A percentile compares a stretch with the other conserved stretches of the same genome.
phyloP scores from a whole-genome alignment of 2,797 vertebrate species.

The Xenops minutus region DNA sequence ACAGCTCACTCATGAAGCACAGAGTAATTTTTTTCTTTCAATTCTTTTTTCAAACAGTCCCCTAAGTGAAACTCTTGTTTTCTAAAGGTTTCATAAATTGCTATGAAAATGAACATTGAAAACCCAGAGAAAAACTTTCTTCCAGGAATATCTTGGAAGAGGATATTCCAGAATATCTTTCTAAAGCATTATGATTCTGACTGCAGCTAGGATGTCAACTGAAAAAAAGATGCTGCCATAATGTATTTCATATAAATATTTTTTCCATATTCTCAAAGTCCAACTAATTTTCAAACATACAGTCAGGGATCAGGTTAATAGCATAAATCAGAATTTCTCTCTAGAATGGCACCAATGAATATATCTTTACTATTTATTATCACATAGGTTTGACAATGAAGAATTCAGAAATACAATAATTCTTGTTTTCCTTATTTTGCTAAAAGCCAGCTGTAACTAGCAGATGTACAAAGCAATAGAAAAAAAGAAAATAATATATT shows the following conservation, averaged over 20 bases:
- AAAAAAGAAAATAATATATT: neutral
- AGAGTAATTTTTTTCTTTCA: neutral
- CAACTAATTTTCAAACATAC: neutral
- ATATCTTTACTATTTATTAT: neutral
- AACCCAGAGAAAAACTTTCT: neutral
- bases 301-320: neutral
- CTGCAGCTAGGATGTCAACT: neutral
- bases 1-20: neutral
- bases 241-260: neutral
- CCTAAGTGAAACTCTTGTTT: neutral
- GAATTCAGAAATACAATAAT: neutral
- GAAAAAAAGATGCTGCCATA: neutral
- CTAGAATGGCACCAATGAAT: neutral
- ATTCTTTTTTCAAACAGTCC: neutral
- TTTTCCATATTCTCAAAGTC: neutral
- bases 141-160: neutral
- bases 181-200: neutral
- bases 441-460: neutral
- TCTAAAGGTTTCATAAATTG: neutral
- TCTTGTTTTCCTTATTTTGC: neutral
- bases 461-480: neutral
- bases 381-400: neutral
- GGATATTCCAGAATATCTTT: neutral
- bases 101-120: neutral
- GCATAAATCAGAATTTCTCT: neutral